Evolutionary conservation across 1,140 invertebrate species (phyloP).

Genomic region (Drosophila nasuta): DNA sequence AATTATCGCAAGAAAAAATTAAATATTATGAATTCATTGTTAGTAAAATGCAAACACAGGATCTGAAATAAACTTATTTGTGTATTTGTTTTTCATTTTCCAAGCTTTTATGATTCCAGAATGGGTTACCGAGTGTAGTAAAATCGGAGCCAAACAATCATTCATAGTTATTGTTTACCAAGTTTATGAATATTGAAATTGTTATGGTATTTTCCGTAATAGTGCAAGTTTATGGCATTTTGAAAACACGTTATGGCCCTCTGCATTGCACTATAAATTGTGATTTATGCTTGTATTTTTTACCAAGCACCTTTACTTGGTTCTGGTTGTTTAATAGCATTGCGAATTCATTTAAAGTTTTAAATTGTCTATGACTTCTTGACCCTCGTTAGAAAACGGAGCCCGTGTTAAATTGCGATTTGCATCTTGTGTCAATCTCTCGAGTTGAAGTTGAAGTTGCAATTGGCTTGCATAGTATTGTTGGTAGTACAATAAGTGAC

Average conservation of each 20-base stretch:
- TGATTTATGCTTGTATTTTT: constrained; percentile 61
- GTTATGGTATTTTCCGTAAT: constrained; percentile 46
- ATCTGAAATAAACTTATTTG: no score
- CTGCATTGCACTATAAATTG: constrained; percentile 52
- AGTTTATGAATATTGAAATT: constrained; percentile 43
- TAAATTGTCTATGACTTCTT: constrained; percentile 59
- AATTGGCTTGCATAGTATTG: constrained; percentile 12
- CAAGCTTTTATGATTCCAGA: background rate
- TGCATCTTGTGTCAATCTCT: constrained; percentile 62
- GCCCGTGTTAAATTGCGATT: constrained; percentile 45
- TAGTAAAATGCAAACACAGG: no score
- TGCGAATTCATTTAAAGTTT: constrained; percentile 26
- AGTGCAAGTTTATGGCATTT: constrained; percentile 60
- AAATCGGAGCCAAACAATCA: background rate
- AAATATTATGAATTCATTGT: no score
- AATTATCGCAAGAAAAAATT: no score
- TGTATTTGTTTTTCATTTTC: no score
- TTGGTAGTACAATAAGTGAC: constrained; percentile 21
- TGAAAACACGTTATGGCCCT: constrained; percentile 43
- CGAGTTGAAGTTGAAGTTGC: constrained; percentile 47
- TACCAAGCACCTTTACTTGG: constrained; percentile 31
- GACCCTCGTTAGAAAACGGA: constrained; percentile 56
- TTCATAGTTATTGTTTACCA: constrained; percentile 15
- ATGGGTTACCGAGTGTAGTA: background rate
- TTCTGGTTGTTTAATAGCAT: constrained; percentile 31